Evolutionary conservation across 2,113 vertebrate genomes (phyloP).

Genomic region (Hippolais icterina): DNA sequence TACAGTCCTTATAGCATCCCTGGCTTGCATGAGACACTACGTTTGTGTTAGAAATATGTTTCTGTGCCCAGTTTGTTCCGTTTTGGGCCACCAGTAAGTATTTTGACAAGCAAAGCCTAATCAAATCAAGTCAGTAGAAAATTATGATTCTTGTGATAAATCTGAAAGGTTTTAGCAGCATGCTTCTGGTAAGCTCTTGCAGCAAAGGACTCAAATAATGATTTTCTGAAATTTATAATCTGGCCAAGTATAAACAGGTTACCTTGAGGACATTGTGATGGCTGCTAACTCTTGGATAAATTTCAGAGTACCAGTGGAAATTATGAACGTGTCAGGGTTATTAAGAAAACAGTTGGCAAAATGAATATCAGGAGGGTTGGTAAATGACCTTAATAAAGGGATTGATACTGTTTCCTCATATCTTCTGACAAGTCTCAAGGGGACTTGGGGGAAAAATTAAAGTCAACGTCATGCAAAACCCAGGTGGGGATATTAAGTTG

Average conservation of each 20-base stretch:
- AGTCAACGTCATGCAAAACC: background rate
- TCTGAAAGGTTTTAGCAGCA: background rate
- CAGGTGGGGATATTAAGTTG: background rate
- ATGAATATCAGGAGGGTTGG: background rate
- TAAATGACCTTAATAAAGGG: background rate
- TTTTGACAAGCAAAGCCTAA: background rate
- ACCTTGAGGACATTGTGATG: background rate
- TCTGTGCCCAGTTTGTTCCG: background rate
- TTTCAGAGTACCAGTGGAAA: background rate
- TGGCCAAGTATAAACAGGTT: background rate
- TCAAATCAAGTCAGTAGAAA: background rate
- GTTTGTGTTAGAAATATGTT: background rate
- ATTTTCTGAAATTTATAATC: background rate
- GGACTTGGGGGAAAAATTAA: background rate
- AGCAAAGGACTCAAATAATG: background rate
- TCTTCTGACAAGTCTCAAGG: background rate
- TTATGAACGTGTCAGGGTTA: background rate
- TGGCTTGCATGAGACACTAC: background rate
- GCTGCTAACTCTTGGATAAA: background rate
- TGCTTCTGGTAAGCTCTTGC: background rate
- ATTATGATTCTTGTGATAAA: background rate
- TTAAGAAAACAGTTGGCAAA: background rate
- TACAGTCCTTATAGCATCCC: background rate
- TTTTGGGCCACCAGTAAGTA: background rate
- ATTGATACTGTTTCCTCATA: background rate